Evolutionary conservation across 2,797 vertebrate species (phyloP).

Genomic region (Peromyscus aztecus): DNA sequence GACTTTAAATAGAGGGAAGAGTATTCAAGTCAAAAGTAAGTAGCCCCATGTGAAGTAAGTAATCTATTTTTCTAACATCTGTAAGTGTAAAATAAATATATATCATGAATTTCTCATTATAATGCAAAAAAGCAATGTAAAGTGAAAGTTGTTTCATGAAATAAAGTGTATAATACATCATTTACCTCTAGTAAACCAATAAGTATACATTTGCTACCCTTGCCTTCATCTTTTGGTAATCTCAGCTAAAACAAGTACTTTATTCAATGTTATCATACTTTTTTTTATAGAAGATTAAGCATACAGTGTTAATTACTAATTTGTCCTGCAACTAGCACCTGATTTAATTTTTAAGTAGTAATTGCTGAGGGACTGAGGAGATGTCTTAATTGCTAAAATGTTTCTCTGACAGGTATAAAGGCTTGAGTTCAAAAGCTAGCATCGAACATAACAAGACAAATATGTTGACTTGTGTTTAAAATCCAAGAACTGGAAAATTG

Average conservation of each 20-base stretch:
- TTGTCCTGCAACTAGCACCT: background rate
- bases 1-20: background rate
- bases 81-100: background rate
- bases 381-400: background rate
- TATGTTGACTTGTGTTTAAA: background rate
- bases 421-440: background rate
- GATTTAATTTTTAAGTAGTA: background rate
- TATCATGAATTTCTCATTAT: background rate
- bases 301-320: background rate
- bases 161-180: background rate
- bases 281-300: background rate
- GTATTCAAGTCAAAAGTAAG: background rate
- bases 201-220: background rate
- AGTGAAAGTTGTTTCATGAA: background rate
- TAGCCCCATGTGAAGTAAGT: background rate
- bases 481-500: background rate
- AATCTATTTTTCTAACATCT: background rate
- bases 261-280: background rate
- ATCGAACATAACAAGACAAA: background rate
- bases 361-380: too few relatives aligned
- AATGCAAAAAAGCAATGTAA: background rate
- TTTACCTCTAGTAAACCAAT: background rate
- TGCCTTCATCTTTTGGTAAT: background rate
- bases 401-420: background rate
- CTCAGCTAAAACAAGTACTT: background rate